Base-by-base conservation (phyloP, 2,888 invertebrate species). In the Tanytarsus gracilentus region DNA sequence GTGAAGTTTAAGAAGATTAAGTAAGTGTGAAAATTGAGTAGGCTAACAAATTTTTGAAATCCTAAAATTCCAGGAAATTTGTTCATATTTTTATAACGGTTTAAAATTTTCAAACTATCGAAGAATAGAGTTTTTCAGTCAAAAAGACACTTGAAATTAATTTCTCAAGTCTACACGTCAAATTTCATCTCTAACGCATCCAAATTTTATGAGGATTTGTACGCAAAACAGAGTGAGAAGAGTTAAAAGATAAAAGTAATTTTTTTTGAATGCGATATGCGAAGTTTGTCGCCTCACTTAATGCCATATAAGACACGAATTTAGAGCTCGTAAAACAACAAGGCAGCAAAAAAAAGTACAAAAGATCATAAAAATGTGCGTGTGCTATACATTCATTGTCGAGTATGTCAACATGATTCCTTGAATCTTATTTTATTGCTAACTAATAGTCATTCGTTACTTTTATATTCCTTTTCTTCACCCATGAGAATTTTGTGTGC, bases 291-390 rank as follows among this genome's bases (percentile, higher is more conserved):
- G 44, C 44, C 18, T n/a, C n/a, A n/a, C n/a, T 21, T 44, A 44
- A 44, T 44, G 23, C 44, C 44, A 16, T 8, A 44, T 11, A 44
- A 23, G 18, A 40, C 21, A 44, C 18, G 44, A 16, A 58, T 58
- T 58, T 58, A 29, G 48, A 48, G 40, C 58, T 58, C 58, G 40
- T 58, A 58, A 58, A 58, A 52, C 30, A 56, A n/a, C n/a, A n/a
- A n/a, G n/a, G n/a, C n/a, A n/a, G n/a, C 11, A 56, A 58, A 18
- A 44, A 29, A 58, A 29, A 58, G 18, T 16, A 44, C 21, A 44
- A 40, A 44, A 44, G 58, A 40, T 58, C 58, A 58, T 58, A 58
- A 58, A 58, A 58, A 7, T 11, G 44, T 3, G 14, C 16, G 16
- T 36, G 16, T 21, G 6, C 44, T 44, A 44, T 18, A 18, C 23